Conservation (phyloP, 2,888 invertebrate species). For the Polydrusus tereticollis region DNA sequence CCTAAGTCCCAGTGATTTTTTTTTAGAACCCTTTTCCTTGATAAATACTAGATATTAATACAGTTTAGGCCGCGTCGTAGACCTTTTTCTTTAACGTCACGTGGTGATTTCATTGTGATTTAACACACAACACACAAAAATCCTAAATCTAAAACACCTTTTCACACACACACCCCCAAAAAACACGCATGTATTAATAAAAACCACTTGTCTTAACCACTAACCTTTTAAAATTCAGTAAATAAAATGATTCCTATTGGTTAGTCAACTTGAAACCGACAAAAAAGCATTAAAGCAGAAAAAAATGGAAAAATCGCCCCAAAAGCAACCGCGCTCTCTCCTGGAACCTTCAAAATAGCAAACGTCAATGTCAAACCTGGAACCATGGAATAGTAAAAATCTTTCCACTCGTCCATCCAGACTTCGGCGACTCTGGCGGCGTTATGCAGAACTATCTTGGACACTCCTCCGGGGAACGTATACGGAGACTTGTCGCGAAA, state of each 20-base stretch:
- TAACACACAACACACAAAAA: neutral
- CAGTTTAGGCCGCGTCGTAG: too few species aligned
- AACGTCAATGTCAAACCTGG: constrained; percentile 80
- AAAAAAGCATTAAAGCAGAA: neutral
- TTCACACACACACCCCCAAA: neutral
- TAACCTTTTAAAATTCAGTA: neutral
- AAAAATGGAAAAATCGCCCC: constrained; percentile 17
- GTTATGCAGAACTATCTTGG: constrained; percentile 97
- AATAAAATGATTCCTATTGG: neutral
- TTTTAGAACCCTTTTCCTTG: too few species aligned
- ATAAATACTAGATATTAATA: too few species aligned
- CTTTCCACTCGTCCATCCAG: constrained; percentile 99
- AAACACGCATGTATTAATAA: neutral
- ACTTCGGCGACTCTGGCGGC: constrained; percentile 98
- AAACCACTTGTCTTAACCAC: neutral
- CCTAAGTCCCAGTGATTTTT: constrained; percentile 69
- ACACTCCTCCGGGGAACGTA: constrained; percentile 98
- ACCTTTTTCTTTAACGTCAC: too few species aligned
- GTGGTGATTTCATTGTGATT: neutral
- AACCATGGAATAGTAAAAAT: constrained; percentile 99
- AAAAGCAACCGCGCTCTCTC: constrained; percentile 6
- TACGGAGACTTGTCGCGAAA: constrained; percentile 99
- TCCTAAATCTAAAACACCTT: neutral
- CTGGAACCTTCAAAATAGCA: neutral
- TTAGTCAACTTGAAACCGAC: neutral